These are phyloP conservation scores for Cydia strobilella DNA, from an alignment of 1,140 invertebrate species.

Conservation along the genomic window DNA sequence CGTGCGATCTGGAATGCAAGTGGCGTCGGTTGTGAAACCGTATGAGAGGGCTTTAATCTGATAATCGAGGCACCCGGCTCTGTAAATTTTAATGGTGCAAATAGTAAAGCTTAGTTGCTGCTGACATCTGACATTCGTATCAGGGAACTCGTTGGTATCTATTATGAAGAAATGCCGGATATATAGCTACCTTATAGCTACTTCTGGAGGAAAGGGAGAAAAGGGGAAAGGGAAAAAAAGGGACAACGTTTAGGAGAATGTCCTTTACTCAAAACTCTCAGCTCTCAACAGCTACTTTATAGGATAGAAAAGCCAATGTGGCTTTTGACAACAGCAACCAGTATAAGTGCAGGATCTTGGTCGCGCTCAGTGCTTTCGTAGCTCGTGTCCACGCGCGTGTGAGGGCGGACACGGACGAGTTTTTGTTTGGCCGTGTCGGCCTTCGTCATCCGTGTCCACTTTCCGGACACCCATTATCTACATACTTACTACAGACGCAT, in stretches of 20 bases:
- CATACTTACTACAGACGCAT: neutral
- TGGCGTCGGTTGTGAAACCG: neutral
- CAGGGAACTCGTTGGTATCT: neutral
- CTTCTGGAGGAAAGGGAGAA: too few species aligned
- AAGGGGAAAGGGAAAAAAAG: too few species aligned
- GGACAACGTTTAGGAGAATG: too few species aligned
- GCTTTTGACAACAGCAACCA: too few species aligned
- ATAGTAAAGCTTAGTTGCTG: neutral
- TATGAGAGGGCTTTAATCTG: neutral
- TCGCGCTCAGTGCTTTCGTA: conserved; percentile 95
- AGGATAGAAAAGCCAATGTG: too few species aligned
- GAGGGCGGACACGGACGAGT: too few species aligned
- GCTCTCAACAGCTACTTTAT: too few species aligned
- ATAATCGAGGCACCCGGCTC: neutral
- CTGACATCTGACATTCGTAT: neutral
- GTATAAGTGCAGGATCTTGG: conserved; percentile 24
- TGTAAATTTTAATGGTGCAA: neutral
- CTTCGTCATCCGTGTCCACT: conserved; percentile 89
- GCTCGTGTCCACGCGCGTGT: conserved; percentile 85
- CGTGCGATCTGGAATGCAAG: conserved; percentile 1
- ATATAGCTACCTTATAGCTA: too few species aligned
- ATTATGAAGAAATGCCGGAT: too few species aligned
- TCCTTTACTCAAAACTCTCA: too few species aligned
- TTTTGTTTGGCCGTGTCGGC: too few species aligned
- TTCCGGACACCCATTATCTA: conserved; percentile 32